phyloP scores from a whole-genome alignment of 1,140 invertebrate species.

The Zaprionus ghesquierei region DNA sequence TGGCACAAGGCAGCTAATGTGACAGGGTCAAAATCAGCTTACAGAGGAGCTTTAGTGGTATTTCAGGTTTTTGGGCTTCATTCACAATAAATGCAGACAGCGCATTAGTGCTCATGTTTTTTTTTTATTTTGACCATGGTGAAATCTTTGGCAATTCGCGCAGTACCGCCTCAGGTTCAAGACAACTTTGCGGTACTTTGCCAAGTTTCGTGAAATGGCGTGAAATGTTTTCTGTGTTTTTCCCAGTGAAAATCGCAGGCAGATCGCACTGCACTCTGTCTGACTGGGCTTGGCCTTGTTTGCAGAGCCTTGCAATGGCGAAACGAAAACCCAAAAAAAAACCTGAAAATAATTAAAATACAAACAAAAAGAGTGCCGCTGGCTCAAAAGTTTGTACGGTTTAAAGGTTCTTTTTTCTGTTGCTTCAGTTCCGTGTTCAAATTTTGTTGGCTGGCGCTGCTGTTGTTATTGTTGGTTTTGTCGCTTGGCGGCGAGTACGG shows the following conservation, averaged over 20 bases:
- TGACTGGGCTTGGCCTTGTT: conserved; percentile 10
- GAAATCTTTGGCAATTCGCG: conserved; percentile 38
- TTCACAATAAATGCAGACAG: conserved; percentile 12
- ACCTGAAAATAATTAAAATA: not conserved
- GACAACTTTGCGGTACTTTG: conserved; percentile 7
- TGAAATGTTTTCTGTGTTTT: conserved; percentile 24
- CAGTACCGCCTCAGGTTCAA: conserved; percentile 27
- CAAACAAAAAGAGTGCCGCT: conserved; percentile 4
- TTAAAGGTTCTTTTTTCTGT: not conserved
- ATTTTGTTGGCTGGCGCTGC: conserved; percentile 13
- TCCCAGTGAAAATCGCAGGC: conserved; percentile 19
- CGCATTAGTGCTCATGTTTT: not conserved
- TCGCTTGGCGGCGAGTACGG: conserved; percentile 4
- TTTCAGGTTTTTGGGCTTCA: not conserved
- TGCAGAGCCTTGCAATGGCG: conserved; percentile 3
- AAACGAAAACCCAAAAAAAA: conserved; percentile 9
- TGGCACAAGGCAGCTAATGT: conserved; percentile 36
- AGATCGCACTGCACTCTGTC: conserved; percentile 3
- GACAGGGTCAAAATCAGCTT: conserved; percentile 65
- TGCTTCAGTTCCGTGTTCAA: conserved; percentile 53
- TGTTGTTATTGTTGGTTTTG: conserved; percentile 6
- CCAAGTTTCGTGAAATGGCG: conserved; percentile 1
- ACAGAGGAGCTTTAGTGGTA: not conserved
- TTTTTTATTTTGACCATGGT: conserved; percentile 20
- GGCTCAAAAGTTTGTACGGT: conserved; percentile 1